Conservation (phyloP, 2,113 vertebrate genomes). For the Anser cygnoides region DNA sequence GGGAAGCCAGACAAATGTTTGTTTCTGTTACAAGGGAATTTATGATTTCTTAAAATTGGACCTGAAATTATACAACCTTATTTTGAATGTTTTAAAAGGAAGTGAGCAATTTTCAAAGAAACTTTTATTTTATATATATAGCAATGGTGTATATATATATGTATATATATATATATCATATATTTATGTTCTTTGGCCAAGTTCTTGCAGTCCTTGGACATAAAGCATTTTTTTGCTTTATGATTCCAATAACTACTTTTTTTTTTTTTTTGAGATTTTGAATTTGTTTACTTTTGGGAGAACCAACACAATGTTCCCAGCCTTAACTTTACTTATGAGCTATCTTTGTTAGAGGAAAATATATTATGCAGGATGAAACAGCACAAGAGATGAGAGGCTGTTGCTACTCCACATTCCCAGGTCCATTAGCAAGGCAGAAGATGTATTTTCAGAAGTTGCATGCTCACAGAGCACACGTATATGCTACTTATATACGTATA, state of each 20-base stretch:
- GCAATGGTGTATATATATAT: not conserved
- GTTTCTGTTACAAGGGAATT: not conserved
- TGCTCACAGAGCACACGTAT: not conserved
- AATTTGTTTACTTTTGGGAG: not conserved
- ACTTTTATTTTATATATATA: not conserved
- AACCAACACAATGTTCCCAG: not conserved
- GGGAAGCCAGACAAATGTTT: not conserved
- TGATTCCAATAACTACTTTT: not conserved
- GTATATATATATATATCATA: too few relatives aligned
- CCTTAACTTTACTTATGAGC: not conserved
- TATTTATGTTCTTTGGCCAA: not conserved
- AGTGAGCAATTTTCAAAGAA: not conserved
- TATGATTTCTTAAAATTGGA: not conserved
- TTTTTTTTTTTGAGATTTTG: not conserved
- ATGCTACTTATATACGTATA: not conserved
- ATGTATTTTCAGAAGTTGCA: not conserved
- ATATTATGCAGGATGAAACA: not conserved
- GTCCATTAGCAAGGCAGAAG: not conserved
- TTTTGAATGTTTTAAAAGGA: not conserved
- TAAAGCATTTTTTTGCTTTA: not conserved
- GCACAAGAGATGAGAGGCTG: not conserved
- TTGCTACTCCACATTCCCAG: not conserved
- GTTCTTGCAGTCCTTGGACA: not conserved
- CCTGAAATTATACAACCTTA: not conserved
- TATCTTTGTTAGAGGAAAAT: not conserved